phyloP scores from a whole-genome alignment of 2,888 invertebrate species.

The Protonemura montana region DNA sequence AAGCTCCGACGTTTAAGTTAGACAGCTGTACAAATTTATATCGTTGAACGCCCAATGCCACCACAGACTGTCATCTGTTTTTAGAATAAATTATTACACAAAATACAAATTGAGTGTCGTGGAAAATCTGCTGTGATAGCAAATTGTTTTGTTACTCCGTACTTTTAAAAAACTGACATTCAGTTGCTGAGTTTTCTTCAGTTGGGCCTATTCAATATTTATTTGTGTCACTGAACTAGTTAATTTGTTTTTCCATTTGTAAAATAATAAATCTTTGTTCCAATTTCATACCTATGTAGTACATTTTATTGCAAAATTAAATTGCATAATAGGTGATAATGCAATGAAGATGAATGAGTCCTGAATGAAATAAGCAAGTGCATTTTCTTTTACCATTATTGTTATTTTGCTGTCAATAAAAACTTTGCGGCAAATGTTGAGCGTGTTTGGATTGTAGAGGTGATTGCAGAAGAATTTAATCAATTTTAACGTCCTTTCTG shows the following conservation, averaged over 20 bases:
- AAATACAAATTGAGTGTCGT: neutral
- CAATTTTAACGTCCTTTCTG: no score
- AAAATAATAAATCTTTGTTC: conserved; percentile 4
- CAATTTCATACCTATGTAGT: neutral
- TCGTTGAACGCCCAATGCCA: neutral
- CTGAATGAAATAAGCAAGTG: no score
- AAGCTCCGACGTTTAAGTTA: conserved; percentile 41
- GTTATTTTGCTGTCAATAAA: no score
- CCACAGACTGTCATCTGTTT: neutral
- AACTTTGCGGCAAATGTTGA: no score
- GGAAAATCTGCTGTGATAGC: neutral
- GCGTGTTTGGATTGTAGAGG: no score
- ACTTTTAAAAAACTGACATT: neutral
- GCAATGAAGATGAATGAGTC: no score
- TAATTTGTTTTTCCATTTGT: conserved; percentile 12
- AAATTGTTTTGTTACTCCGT: neutral
- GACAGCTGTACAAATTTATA: conserved; percentile 43
- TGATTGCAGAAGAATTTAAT: no score
- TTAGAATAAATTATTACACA: neutral
- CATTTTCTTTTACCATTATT: no score
- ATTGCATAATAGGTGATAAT: no score
- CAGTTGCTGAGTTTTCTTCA: neutral
- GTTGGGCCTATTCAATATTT: neutral
- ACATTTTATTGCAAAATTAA: neutral
- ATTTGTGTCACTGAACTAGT: neutral